Evolutionary conservation across 2,113 vertebrate species (phyloP), one percentile per base, ranked within the genome.

Genomic region (Rhea pennata): DNA sequence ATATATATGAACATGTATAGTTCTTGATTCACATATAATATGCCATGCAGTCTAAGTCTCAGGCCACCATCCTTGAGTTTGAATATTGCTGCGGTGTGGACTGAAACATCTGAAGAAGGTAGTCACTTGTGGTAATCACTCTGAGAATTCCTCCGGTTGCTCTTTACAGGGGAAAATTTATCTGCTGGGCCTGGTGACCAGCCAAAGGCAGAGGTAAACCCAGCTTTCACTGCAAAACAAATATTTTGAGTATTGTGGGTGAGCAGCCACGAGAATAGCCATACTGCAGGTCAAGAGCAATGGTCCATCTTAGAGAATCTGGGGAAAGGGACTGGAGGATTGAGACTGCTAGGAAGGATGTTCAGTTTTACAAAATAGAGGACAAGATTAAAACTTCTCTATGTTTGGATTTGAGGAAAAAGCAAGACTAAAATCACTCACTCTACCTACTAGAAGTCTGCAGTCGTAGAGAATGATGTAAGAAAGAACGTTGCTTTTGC

Each of bases 391-490:
- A 61, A 74, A 71, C 5, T 24, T 56, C 39, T 56, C 23, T 48
- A 21, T 40, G 40, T 53, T 31, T n/a, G 33, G 24, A 80, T 76
- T 6, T 53, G 16, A 48, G 59, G 59, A 92, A 88, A 93, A 15
- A 48, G 4, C 22, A 26, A 78, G 26, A 84, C 12, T 23, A 64
- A 76, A 85, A 73, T 42, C 23, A 19, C 84, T 73, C 54, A 27
- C 67, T 67, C 84, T 71, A 14, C 67, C 5, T 73, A 44, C 39
- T 73, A 48, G 26, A 21, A 46, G 46, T 51, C 13, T 46, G 48
- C 71, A 51, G 1, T 22, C 44, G 51, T 1, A 20, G 31, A 76
- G 33, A 40, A n/a, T 0, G 0, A 9, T 48, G 16, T 46, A 69
- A 78, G 67, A 71, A 40, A 75, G 67, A 71, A 40, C 12, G 3